Base-by-base conservation (phyloP, 2,888 invertebrate genomes). In the Pachymerium ferrugineum region DNA sequence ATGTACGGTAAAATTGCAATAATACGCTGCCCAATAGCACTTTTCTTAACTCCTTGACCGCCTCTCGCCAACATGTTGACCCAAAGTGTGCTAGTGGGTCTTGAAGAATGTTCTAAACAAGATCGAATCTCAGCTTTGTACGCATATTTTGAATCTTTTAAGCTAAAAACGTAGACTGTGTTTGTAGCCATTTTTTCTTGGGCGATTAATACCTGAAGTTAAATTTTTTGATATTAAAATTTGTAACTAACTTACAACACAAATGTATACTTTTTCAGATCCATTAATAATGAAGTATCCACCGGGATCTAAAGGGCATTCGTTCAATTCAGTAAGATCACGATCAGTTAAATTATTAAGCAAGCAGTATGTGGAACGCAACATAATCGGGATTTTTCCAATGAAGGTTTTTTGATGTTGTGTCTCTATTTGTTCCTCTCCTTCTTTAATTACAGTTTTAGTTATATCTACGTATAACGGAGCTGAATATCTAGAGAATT, bases 111-210 rank as follows among this genome's bases (percentile, higher is more conserved):
- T 80, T 96, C 95, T 76, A 95, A 83, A 80, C 93, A 94, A 0
- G 98, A 98, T 54, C 99, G 87, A 78, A 99, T 97, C 86, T 99
- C 99, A 74, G 97, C 92, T 86, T 98, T 99, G 82, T 90, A 99
- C 0, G 98, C 97, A 86, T 94, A 99, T 83, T 99, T 99, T 28
- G 97, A 95, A 83, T 99, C 99, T 85, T 99, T 99, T 94, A 99
- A 97, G 79, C 94, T 92, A 81, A 99, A 99, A 14, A 99, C 99
- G 84, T 99, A 99, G 0, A 99, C 99, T 68, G 99, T 99, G 82
- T 99, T 99, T 6, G 98, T 98, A 5, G 99, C 99, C 99, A 99
- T 99, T 85, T 99, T 99, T 82, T 99, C 99, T 83, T 99, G 99
- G 0, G 99, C 99, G 82, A 99, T 99, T 33, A 99, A 85, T 2